Evolutionary conservation across 64 coral and sea anemone genomes (phyloP).

Genomic region (Pocillopora verrucosa): DNA sequence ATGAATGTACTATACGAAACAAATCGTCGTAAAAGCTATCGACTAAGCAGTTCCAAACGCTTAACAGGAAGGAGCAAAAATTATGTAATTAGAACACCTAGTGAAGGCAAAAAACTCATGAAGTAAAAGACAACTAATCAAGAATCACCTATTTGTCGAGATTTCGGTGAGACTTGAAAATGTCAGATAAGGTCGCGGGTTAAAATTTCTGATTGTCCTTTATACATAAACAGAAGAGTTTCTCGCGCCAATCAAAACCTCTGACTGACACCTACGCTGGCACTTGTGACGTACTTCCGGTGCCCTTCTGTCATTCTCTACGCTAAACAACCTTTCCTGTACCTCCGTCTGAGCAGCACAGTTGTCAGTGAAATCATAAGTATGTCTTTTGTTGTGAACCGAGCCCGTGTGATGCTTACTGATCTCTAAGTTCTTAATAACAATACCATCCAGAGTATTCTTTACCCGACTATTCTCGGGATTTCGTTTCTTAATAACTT

Average conservation of each 20-base stretch:
- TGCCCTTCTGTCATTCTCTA: not conserved
- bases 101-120: too few relatives aligned
- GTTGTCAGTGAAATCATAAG: not conserved
- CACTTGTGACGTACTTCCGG: not conserved
- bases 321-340: not conserved
- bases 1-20: too few relatives aligned
- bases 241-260: slow-evolving; percentile 2
- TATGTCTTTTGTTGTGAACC: slow-evolving; percentile 23
- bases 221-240: slow-evolving; percentile 6
- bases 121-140: too few relatives aligned
- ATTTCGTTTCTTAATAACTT: not conserved
- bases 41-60: too few relatives aligned
- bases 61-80: too few relatives aligned
- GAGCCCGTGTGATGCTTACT: not conserved
- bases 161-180: not conserved
- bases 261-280: slow-evolving; percentile 15
- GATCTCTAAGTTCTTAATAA: not conserved
- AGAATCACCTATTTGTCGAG: too few relatives aligned
- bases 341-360: not conserved
- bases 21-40: too few relatives aligned
- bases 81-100: too few relatives aligned
- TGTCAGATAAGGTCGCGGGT: not conserved
- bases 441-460: not conserved
- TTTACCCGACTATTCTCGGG: not conserved
- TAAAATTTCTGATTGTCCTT: not conserved